A percentile compares a stretch with the other conserved stretches of the same genome.
phyloP scores from a whole-genome alignment of 2,888 invertebrate genomes.

The Eupeodes latifasciatus region DNA sequence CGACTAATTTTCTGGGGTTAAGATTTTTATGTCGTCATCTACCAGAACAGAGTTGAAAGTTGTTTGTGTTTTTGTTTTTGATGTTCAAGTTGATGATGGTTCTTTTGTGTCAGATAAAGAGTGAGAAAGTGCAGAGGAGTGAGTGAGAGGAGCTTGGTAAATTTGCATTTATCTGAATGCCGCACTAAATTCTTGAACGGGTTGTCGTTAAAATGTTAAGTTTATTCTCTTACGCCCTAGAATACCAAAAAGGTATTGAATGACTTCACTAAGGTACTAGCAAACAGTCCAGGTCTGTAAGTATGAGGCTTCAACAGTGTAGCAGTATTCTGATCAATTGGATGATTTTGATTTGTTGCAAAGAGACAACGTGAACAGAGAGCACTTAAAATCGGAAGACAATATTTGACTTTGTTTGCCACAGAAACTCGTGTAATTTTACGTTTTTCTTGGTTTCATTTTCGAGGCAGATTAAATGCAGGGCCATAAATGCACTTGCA shows the following conservation, averaged over 20 bases:
- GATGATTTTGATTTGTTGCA: conserved; percentile 62
- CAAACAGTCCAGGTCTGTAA: no score
- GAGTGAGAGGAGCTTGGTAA: neutral
- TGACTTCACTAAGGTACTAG: neutral
- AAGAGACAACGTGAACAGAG: conserved; percentile 47
- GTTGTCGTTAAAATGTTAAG: conserved; percentile 56
- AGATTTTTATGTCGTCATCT: conserved; percentile 64
- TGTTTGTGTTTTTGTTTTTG: conserved; percentile 4
- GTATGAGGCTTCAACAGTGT: conserved; percentile 56
- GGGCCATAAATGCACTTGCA: neutral
- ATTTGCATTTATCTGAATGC: conserved; percentile 68
- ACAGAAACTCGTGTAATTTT: neutral
- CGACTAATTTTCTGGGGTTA: conserved; percentile 77
- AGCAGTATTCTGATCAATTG: conserved; percentile 48
- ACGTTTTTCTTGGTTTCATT: neutral
- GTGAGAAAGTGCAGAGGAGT: neutral
- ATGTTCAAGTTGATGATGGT: neutral
- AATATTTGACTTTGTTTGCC: conserved; percentile 43
- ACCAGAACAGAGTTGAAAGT: neutral
- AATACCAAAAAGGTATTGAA: conserved; percentile 16
- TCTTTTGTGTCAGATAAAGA: neutral
- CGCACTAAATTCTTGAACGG: conserved; percentile 43
- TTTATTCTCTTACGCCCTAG: conserved; percentile 4
- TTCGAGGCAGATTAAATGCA: neutral
- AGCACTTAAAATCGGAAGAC: conserved; percentile 67